Evolutionary conservation across 2,113 vertebrate species (phyloP), one percentile per base, ranked within the genome.

Genomic region (Nothoprocta pentlandii): DNA sequence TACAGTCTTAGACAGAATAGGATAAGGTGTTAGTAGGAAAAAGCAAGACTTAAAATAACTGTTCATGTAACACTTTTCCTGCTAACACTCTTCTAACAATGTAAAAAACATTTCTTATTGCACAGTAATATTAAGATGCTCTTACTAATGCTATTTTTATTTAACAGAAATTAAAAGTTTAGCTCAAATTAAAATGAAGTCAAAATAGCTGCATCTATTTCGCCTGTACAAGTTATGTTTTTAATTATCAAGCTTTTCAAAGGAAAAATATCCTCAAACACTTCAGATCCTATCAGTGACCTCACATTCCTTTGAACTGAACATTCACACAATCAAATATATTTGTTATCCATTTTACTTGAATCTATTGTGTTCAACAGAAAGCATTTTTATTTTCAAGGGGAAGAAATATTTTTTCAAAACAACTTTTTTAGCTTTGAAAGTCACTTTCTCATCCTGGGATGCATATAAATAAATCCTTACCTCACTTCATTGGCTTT

Each of bases 391-490:
- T 75, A 86, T 73, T 92, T 95, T 62, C 49, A 90, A 76, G 78
- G 19, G 59, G 36, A n/a, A 36, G 12, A 49, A 85, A 12, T 88
- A 78, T 36, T 83, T 92, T 92, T 91, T 92, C 28, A 88, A 62
- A 95, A 87, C 68, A 87, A 30, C 10, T 67, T 51, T 85, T 41
- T 85, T 66, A 59, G 30, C 42, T 81, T 94, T 92, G 59, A 79
- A 89, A 91, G 70, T 94, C 54, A 68, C 87, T 97, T 96, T 89
- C 62, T 81, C 20, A 77, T 89, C 58, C 25, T 62, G 62, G 36
- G 28, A 87, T 94, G 39, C 71, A 84, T 34, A 85, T 89, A 96
- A 94, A 94, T 88, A 96, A 96, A 96, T 92, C 91, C 85, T 94
- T 92, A 76, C 41, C 80, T 92, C 76, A 67, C 53, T 87, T 77